A percentile compares a stretch with the other conserved stretches of the same genome.
Evolutionary conservation across 2,797 vertebrate genomes (phyloP).

Genomic region (Anniella stebbinsi): DNA sequence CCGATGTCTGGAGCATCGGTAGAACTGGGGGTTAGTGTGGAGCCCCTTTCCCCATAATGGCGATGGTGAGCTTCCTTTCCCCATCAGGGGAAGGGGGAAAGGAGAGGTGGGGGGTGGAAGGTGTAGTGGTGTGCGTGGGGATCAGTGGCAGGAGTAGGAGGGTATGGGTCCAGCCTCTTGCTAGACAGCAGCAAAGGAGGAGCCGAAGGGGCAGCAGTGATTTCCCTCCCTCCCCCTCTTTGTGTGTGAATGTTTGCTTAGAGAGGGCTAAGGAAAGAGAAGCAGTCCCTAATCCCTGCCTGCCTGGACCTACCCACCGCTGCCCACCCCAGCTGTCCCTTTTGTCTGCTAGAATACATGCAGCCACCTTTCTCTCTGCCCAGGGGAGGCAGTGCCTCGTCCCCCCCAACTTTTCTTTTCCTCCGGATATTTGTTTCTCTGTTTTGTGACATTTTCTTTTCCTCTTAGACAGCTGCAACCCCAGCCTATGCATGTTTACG

Average conservation of each 20-base stretch:
- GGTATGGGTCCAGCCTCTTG: background rate
- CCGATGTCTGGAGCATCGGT: no score
- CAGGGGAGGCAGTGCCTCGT: background rate
- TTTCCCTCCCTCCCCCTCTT: no score
- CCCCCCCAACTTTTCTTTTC: background rate
- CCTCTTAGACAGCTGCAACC: background rate
- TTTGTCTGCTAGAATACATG: background rate
- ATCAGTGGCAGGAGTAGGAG: background rate
- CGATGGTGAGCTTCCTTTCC: no score
- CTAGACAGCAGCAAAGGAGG: background rate
- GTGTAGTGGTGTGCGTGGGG: background rate
- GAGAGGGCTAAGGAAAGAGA: background rate
- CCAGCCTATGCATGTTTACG: background rate
- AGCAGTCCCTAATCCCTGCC: background rate
- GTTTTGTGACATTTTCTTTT: background rate
- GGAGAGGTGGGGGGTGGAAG: no score
- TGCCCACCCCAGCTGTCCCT: background rate
- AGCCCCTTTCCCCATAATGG: background rate
- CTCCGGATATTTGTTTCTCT: background rate
- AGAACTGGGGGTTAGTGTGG: background rate
- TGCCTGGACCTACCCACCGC: background rate
- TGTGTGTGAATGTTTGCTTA: background rate
- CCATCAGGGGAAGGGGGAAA: no score
- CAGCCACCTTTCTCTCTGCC: background rate
- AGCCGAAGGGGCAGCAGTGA: background rate